Evolutionary conservation across 2,113 vertebrate species (phyloP), one percentile per base, ranked within the genome.

Genomic region (Sciurus niger): DNA sequence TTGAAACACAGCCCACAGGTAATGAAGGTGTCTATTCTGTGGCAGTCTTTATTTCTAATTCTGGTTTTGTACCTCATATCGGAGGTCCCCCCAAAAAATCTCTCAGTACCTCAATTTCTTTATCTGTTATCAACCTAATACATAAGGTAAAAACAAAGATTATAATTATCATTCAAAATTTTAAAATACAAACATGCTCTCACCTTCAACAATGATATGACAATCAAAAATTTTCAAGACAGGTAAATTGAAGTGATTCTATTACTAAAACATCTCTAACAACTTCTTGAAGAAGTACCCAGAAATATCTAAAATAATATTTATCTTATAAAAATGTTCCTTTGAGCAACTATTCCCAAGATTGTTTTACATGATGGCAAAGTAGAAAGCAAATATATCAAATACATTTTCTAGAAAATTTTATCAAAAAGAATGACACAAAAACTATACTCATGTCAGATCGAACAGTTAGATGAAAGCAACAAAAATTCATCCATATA

Each of bases 161-260:
- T 63, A 58, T 48, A 65, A 58, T 74, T 24, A 32, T 16, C 22
- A 76, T 72, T 90, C 25, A 73, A 79, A 87, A 97, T 34, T 46
- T 89, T 40, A 94, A 88, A 88, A 70, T 78, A 83, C 25, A 89
- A 94, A 79, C 28, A 82, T 65, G 63, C 3, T 24, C 30, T 84
- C 65, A 51, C 67, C 14, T 80, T 88, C 37, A 92, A 82, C 43
- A 70, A 40, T 51, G 58, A 30, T 25, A 89, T 48, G n/a, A 88
- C 92, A 95, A 79, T 53, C 6, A 85, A 86, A 84, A 24, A 6
- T 88, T 92, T 76, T 95, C 84, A 84, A 51, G 51, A 90, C 53
- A 95, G 10, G 22, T 85, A 84, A 86, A 91, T 14, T 80, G 22
- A 91, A 94, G 18, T 65, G 2, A 63, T 83, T 76, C 2, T 79